Evolutionary conservation across 2,797 vertebrate genomes (phyloP).

Genomic region (Enteromius treurensis): DNA sequence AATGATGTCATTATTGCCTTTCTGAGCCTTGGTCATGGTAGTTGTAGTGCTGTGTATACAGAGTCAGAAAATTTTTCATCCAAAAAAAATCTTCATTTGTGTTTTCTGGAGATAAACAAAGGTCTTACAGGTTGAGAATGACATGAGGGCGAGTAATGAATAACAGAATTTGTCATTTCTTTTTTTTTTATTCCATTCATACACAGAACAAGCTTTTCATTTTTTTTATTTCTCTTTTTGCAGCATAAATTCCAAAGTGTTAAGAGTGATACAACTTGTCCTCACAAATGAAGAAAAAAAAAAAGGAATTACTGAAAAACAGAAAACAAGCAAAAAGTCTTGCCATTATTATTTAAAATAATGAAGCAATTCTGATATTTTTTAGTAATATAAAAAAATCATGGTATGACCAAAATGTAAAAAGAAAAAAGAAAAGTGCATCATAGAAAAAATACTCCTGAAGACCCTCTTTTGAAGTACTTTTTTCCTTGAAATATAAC

Average conservation of each 20-base stretch:
- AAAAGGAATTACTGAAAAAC: not conserved
- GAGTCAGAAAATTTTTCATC: not conserved
- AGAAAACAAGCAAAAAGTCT: not conserved
- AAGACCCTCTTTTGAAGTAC: not conserved
- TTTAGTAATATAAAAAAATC: not conserved
- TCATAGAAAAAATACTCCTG: not conserved
- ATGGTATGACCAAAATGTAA: not conserved
- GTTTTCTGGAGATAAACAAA: not conserved
- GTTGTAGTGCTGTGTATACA: not conserved
- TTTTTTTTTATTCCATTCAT: not conserved
- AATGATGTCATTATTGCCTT: not conserved
- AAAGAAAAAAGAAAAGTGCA: not conserved
- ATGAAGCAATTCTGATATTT: no score
- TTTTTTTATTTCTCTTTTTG: not conserved
- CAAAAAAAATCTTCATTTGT: not conserved
- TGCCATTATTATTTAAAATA: not conserved
- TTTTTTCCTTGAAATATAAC: not conserved
- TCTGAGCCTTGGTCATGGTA: not conserved
- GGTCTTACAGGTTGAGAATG: not conserved
- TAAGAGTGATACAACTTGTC: not conserved
- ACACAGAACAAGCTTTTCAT: not conserved
- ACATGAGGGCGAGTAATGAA: not conserved
- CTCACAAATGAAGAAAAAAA: not conserved
- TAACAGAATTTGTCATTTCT: not conserved
- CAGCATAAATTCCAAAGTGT: not conserved